These are phyloP conservation scores for Apodemus speciosus DNA, from an alignment of 2,113 vertebrate genomes.

Conservation along the genomic window DNA sequence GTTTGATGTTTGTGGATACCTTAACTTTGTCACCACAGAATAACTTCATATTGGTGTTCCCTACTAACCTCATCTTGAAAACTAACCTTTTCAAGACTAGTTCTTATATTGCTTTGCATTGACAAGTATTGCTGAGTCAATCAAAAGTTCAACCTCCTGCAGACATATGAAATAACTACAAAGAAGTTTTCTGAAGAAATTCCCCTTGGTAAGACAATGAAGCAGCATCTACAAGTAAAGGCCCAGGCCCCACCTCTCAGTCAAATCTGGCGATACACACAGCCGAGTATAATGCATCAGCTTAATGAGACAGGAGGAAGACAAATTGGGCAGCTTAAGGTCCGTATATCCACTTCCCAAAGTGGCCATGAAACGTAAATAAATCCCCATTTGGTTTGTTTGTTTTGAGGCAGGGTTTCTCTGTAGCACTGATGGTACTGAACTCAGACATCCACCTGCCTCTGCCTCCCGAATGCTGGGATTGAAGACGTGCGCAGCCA, in stretches of 20 bases:
- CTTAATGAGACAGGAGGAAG: not conserved
- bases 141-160: not conserved
- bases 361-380: not conserved
- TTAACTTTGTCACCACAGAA: not conserved
- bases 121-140: not conserved
- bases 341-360: not conserved
- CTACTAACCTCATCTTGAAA: not conserved
- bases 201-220: not conserved
- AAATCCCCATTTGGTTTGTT: not conserved
- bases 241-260: not conserved
- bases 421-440: not conserved
- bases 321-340: not conserved
- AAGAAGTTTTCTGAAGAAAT: not conserved
- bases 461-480: not conserved
- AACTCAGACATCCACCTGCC: not conserved
- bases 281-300: not conserved
- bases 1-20: not conserved
- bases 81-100: constrained; percentile 1
- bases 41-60: not conserved
- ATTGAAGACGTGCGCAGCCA: not conserved
- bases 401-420: not conserved
- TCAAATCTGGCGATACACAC: not conserved
- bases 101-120: not conserved
- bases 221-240: not conserved
- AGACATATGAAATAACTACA: not conserved